Evolutionary conservation across 2,888 invertebrate species (phyloP).

Genomic region (Nipponacmea schrenckii): DNA sequence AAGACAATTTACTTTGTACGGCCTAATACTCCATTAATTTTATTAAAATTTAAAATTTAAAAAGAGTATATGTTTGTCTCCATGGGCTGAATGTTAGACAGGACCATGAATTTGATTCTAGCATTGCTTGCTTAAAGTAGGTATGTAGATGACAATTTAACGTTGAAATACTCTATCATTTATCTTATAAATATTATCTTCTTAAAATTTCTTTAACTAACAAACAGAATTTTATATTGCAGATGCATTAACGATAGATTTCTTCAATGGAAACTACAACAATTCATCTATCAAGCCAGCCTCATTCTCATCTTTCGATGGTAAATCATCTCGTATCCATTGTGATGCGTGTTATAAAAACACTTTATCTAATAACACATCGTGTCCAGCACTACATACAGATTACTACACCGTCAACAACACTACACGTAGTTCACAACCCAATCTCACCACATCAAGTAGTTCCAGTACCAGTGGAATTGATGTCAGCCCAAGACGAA

Average conservation of each 20-base stretch:
- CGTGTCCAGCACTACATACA: constrained; percentile 25
- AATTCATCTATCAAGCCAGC: not conserved
- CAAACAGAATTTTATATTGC: constrained; percentile 17
- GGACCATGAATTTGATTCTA: no score
- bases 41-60: no score
- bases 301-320: constrained; percentile 11
- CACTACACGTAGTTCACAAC: not conserved
- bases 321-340: constrained; percentile 4
- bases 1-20: no score
- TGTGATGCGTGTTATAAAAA: constrained; percentile 12
- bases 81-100: no score
- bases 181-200: no score
- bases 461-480: constrained; percentile 48
- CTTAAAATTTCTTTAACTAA: no score
- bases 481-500: constrained; percentile 41
- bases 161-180: no score
- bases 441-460: constrained; percentile 41
- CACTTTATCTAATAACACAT: constrained; percentile 14
- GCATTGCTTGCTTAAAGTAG: no score
- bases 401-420: not conserved
- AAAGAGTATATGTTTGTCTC: no score
- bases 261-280: constrained; percentile 35
- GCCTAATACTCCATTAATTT: no score
- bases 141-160: no score
- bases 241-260: constrained; percentile 55